Conservation (phyloP, 2,797 vertebrate species). For the Anguilla pacifica region DNA sequence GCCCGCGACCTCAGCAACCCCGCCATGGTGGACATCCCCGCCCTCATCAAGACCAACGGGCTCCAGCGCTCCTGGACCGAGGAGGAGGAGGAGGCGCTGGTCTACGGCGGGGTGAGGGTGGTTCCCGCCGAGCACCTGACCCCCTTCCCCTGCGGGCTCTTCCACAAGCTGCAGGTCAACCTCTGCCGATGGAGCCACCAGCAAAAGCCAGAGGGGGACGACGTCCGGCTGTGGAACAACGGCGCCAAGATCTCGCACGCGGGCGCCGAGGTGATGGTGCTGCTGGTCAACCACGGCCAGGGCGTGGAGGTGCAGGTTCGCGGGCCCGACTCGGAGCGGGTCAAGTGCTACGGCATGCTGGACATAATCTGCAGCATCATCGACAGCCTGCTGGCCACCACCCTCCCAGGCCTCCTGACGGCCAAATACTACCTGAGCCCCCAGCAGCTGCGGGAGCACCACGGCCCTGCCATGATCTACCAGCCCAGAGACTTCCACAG, state of each 20-base stretch:
- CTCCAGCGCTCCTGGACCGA: conserved; percentile 94
- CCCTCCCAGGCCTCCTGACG: conserved; percentile 87
- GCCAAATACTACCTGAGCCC: conserved; percentile 95
- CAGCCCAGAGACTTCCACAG: conserved; percentile 95
- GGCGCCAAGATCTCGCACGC: conserved; percentile 87
- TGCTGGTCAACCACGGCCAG: conserved; percentile 95
- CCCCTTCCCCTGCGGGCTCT: conserved; percentile 93
- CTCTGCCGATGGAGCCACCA: conserved; percentile 96
- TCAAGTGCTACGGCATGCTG: conserved; percentile 88
- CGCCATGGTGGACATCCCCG: conserved; percentile 93
- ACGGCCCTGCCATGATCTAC: conserved; percentile 94
- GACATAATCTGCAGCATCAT: conserved; percentile 92
- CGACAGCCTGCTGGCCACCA: conserved; percentile 88
- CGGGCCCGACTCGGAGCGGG: conserved; percentile 83
- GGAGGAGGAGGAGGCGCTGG: conserved; percentile 80
- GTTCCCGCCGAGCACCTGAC: conserved; percentile 94
- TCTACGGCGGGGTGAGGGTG: conserved; percentile 91
- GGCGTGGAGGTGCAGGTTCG: conserved; percentile 93
- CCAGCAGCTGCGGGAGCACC: conserved; percentile 92
- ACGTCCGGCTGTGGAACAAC: conserved; percentile 92
- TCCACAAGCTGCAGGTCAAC: conserved; percentile 97
- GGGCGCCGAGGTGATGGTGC: conserved; percentile 86
- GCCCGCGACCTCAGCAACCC: conserved; percentile 88
- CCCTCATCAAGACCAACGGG: conserved; percentile 92
- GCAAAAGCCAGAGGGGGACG: conserved; percentile 81